Evolutionary conservation across 2,888 invertebrate genomes (phyloP).

Genomic region (Caenorhabditis doughertyi): DNA sequence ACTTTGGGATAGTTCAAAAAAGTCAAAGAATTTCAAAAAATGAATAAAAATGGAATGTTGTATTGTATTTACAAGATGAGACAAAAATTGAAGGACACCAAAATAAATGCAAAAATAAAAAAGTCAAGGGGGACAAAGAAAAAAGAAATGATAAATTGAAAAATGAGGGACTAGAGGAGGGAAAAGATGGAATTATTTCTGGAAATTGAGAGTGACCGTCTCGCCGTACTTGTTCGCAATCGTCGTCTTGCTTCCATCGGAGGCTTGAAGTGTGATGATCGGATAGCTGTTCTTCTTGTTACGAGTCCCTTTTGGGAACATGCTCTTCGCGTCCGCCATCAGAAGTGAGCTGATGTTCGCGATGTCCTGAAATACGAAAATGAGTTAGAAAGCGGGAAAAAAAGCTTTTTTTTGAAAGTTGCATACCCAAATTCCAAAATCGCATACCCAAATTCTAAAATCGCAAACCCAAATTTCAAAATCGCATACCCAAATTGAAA

Average conservation of each 20-base stretch:
- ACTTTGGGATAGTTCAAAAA: too few relatives aligned
- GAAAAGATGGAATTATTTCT: slow-evolving; percentile 7
- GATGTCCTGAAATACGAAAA: slow-evolving; percentile 10
- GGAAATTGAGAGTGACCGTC: slow-evolving; percentile 45
- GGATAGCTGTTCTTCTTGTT: slow-evolving; percentile 55
- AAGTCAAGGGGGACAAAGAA: background rate
- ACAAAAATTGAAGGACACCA: background rate
- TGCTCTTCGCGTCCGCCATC: slow-evolving; percentile 53
- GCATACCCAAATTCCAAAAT: background rate
- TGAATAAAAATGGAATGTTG: too few relatives aligned
- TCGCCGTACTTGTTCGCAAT: slow-evolving; percentile 56
- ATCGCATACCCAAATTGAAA: too few relatives aligned
- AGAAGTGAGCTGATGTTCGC: slow-evolving; percentile 33
- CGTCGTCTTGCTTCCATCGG: slow-evolving; percentile 48
- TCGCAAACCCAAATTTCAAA: too few relatives aligned
- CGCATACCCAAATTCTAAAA: too few relatives aligned
- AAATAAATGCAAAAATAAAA: background rate
- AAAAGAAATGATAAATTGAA: background rate
- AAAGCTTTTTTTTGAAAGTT: background rate
- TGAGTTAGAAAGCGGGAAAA: background rate
- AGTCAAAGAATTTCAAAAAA: too few relatives aligned
- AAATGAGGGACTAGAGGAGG: background rate
- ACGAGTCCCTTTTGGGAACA: slow-evolving; percentile 37
- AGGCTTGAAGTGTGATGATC: slow-evolving; percentile 39
- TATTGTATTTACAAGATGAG: background rate